Evolutionary conservation across 2,888 invertebrate genomes (phyloP).

Genomic region (Oxystoma pomonae): DNA sequence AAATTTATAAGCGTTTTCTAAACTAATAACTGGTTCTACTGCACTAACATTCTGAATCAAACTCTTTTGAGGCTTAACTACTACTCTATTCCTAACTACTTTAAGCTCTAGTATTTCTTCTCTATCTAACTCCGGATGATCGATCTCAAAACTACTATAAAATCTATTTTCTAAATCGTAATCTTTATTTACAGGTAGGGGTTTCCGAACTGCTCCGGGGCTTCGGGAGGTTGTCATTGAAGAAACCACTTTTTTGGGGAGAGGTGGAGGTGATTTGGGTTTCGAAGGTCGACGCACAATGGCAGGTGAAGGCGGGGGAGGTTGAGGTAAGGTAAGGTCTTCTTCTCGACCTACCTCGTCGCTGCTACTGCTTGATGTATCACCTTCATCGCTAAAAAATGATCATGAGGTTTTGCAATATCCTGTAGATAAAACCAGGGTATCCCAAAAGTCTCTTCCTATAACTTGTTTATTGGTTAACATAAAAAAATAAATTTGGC

Average conservation of each 20-base stretch:
- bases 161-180: conserved; percentile 24
- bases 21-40: too few relatives aligned
- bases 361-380: conserved; percentile 64
- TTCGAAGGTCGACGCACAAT: conserved; percentile 32
- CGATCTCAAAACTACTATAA: conserved; percentile 22
- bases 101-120: conserved; percentile 15
- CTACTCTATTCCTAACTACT: conserved; percentile 15
- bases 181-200: conserved; percentile 51
- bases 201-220: conserved; percentile 50
- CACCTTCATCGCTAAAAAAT: conserved; percentile 73
- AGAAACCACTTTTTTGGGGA: conserved; percentile 21
- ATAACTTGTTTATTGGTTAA: too few relatives aligned
- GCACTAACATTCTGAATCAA: too few relatives aligned
- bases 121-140: conserved; percentile 21
- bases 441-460: too few relatives aligned
- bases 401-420: too few relatives aligned
- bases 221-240: conserved; percentile 37
- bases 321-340: conserved; percentile 49
- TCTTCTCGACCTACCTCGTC: conserved; percentile 50
- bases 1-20: too few relatives aligned
- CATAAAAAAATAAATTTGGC: too few relatives aligned
- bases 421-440: too few relatives aligned
- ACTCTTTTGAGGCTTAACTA: too few relatives aligned
- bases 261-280: conserved; percentile 31
- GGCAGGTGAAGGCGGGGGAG: conserved; percentile 68